phyloP scores from a whole-genome alignment of 2,797 vertebrate species.

The Pterois miles region DNA sequence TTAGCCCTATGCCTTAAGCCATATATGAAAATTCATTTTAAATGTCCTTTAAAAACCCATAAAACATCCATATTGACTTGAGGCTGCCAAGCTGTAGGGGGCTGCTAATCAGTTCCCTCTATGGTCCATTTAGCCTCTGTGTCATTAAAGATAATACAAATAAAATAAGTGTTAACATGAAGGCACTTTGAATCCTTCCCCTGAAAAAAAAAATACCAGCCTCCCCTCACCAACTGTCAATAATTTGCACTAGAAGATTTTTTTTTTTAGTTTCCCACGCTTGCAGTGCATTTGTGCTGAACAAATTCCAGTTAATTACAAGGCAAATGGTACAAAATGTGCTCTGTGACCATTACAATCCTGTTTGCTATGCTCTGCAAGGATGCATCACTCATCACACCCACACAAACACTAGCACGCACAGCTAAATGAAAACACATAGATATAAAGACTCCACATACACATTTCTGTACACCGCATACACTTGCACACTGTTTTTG shows the following conservation, averaged over 20 bases:
- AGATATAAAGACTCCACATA: slow-evolving; percentile 53
- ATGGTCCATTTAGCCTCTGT: slow-evolving; percentile 83
- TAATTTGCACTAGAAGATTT: slow-evolving; percentile 68
- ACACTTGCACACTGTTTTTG: slow-evolving; percentile 23
- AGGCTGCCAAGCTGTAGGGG: slow-evolving; percentile 71
- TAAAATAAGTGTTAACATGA: slow-evolving; percentile 82
- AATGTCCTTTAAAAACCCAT: slow-evolving; percentile 80
- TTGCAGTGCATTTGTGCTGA: slow-evolving; percentile 79
- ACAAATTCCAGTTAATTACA: slow-evolving; percentile 86
- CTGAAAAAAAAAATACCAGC: slow-evolving; percentile 37
- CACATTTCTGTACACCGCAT: slow-evolving; percentile 19
- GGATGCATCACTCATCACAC: slow-evolving; percentile 76
- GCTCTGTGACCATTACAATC: slow-evolving; percentile 84
- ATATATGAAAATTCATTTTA: slow-evolving; percentile 81
- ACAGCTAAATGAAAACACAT: slow-evolving; percentile 58
- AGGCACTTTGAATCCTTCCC: slow-evolving; percentile 69
- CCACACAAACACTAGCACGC: slow-evolving; percentile 64
- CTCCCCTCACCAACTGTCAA: slow-evolving; percentile 72
- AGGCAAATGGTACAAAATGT: slow-evolving; percentile 82
- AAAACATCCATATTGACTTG: slow-evolving; percentile 80
- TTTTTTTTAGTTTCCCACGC: slow-evolving; percentile 59
- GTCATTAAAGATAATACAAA: slow-evolving; percentile 86
- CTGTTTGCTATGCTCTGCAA: slow-evolving; percentile 80
- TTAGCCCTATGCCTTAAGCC: slow-evolving; percentile 75
- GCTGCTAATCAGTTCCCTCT: slow-evolving; percentile 80